Percentiles rank a stretch among this genome's conserved stretches.
phyloP scores from a whole-genome alignment of 2,113 vertebrate species.

The Canis aureus region DNA sequence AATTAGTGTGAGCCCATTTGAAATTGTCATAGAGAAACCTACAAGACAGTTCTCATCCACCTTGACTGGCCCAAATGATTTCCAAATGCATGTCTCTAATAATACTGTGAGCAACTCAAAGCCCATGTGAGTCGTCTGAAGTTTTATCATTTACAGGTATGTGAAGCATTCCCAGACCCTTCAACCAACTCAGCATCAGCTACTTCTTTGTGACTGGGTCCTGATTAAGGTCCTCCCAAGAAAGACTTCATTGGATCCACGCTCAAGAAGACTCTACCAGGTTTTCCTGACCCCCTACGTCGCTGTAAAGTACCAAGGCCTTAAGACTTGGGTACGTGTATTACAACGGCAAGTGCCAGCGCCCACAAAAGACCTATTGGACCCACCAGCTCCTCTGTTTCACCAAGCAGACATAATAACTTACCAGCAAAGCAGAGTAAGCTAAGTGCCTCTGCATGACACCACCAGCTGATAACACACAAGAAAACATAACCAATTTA shows the following conservation, averaged over 20 bases:
- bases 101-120: slow-evolving; percentile 74
- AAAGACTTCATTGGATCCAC: slow-evolving; percentile 71
- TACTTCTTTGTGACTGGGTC: slow-evolving; percentile 66
- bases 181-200: slow-evolving; percentile 59
- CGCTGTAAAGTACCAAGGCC: slow-evolving; percentile 55
- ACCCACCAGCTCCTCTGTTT: slow-evolving; percentile 48
- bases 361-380: slow-evolving; percentile 58
- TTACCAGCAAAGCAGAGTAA: slow-evolving; percentile 65
- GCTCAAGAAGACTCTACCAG: slow-evolving; percentile 50
- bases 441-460: slow-evolving; percentile 60
- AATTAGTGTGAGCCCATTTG: not conserved
- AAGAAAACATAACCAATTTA: slow-evolving; percentile 47
- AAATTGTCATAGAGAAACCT: slow-evolving; percentile 39
- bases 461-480: slow-evolving; percentile 47
- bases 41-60: not conserved
- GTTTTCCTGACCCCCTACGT: slow-evolving; percentile 54
- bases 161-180: slow-evolving; percentile 71
- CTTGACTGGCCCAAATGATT: slow-evolving; percentile 58
- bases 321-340: slow-evolving; percentile 71
- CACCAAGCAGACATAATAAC: slow-evolving; percentile 53
- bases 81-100: slow-evolving; percentile 66
- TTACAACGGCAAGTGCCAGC: slow-evolving; percentile 66
- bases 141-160: slow-evolving; percentile 82
- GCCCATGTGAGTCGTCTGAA: slow-evolving; percentile 80
- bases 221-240: slow-evolving; percentile 68